phyloP scores from a whole-genome alignment of 1,140 invertebrate genomes.

The Drosophila ficusphila region DNA sequence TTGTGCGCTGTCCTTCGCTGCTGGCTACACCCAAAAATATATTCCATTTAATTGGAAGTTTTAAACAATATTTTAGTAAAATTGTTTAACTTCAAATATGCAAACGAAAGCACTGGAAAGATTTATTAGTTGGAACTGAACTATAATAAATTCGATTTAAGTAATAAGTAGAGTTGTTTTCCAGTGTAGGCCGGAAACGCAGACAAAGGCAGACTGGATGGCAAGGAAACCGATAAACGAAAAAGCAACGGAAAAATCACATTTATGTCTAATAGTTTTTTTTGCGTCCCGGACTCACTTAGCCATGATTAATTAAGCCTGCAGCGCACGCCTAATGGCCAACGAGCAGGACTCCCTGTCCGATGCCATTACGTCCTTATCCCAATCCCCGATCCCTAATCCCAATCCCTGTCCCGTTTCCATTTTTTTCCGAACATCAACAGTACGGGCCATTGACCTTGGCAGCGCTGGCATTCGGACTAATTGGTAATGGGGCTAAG shows the following conservation, averaged over 20 bases:
- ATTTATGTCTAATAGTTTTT: conserved; percentile 74
- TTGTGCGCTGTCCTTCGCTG: conserved; percentile 50
- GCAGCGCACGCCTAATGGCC: conserved; percentile 72
- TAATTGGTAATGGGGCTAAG: conserved; percentile 41
- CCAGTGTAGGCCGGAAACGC: conserved; percentile 53
- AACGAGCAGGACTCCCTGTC: conserved; percentile 5
- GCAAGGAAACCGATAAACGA: conserved; percentile 30
- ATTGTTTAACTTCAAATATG: no score
- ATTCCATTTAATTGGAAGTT: no score
- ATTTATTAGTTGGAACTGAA: no score
- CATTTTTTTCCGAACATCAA: neutral
- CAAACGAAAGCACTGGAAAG: no score
- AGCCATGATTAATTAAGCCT: conserved; percentile 74
- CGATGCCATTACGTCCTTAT: conserved; percentile 24
- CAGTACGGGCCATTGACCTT: conserved; percentile 42
- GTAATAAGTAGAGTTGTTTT: neutral
- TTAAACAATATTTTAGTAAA: no score
- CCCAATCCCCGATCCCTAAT: neutral
- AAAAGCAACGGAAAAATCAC: conserved; percentile 52
- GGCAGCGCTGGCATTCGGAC: conserved; percentile 24
- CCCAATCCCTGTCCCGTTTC: conserved; percentile 4
- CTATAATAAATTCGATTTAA: neutral
- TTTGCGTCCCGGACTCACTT: conserved; percentile 50
- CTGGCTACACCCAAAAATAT: neutral
- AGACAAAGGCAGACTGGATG: conserved; percentile 13